Evolutionary conservation across 2,888 invertebrate species (phyloP), one percentile per base, ranked within the genome.

Genomic region (Lepidonotus clava): DNA sequence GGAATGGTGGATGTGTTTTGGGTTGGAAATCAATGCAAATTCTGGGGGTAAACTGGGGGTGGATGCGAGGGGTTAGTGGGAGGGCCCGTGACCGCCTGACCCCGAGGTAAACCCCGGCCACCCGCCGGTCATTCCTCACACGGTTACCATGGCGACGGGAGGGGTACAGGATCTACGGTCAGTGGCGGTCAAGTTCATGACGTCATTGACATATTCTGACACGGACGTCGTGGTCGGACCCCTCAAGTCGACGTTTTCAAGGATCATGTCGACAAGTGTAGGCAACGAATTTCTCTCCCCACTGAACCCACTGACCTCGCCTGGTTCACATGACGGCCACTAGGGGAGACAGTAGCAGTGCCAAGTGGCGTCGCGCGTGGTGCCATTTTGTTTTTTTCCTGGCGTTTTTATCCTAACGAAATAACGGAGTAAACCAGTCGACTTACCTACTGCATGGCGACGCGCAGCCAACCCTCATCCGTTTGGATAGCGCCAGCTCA

Each of bases 401-500:
- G 34, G 5, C 18, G 34, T 11, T 38, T 36, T 71, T 36, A 24
- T 38, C 21, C 14, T 36, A 18, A 71, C 24, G n/a, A 24, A 71
- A 71, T 36, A 56, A 56, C 14, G 8, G 56, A 14, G 38, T 14
- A 21, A 71, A 71, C 18, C 1, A 1, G 38, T 5, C 36, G 2
- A 71, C 71, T 71, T 38, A 71, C 71, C 71, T 34, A 71, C 38
- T 34, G 38, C 71, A 32, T 71, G 71, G 5, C 56, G 56, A n/a
- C 46, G 46, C 18, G 8, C 46, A 18, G 61, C 28, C 61, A 53
- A n/a, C 53, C 53, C 53, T 61, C 28, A 61, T 28, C 61, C 61
- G 24, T 61, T n/a, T 28, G 61, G 61, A 32, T 61, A 61, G 61
- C 61, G 28, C 61, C 61, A 61, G 28, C 2, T 24, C 11, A n/a